phyloP scores from a whole-genome alignment of 1,140 invertebrate species.

The Zaprionus vittiger region DNA sequence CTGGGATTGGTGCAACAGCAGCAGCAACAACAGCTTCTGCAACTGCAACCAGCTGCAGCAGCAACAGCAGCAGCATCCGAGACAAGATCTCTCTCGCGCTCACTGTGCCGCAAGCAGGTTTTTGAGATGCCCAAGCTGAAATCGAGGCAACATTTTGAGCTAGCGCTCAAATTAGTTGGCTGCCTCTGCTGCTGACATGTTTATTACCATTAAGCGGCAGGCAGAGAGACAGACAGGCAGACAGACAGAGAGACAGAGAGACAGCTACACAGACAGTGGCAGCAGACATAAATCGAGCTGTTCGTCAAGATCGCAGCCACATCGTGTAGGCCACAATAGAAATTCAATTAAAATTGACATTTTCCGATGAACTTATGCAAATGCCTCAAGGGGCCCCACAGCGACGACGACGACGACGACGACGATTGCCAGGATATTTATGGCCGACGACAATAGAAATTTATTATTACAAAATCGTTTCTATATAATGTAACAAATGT shows the following conservation, averaged over 20 bases:
- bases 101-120: constrained; percentile 42
- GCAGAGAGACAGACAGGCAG: not conserved
- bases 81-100: constrained; percentile 44
- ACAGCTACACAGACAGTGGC: not conserved
- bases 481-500: constrained; percentile 78
- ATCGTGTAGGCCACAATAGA: constrained; percentile 62
- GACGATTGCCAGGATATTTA: constrained; percentile 61
- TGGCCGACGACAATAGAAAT: constrained; percentile 57
- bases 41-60: constrained; percentile 8
- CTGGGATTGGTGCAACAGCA: constrained; percentile 71
- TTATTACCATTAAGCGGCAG: constrained; percentile 59
- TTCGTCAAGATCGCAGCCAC: constrained; percentile 38
- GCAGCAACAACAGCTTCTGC: constrained; percentile 33
- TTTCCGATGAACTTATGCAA: constrained; percentile 73
- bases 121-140: not conserved
- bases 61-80: constrained; percentile 36
- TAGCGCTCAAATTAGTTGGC: constrained; percentile 71
- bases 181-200: constrained; percentile 65
- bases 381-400: constrained; percentile 31
- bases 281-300: constrained; percentile 63
- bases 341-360: constrained; percentile 83
- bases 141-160: constrained; percentile 25
- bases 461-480: constrained; percentile 62
- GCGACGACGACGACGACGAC: constrained; percentile 44
- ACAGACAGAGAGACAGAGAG: not conserved